A percentile compares a stretch with the other conserved stretches of the same genome.
These are phyloP conservation scores for Stercorarius parasiticus DNA, from an alignment of 2,113 vertebrate species.

Conservation along the genomic window DNA sequence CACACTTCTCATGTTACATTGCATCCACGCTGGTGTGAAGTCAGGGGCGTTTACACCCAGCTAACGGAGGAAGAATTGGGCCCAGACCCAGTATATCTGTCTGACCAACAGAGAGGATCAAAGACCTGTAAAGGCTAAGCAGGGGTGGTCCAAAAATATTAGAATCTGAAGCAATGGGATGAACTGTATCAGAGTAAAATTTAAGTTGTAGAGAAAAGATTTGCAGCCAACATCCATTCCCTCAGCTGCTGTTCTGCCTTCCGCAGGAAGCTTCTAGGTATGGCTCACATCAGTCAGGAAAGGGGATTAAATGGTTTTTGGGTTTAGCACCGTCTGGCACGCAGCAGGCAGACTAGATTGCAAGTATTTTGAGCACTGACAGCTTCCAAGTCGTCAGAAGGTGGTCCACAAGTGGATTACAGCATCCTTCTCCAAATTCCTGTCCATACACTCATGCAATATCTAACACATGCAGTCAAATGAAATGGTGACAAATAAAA, in stretches of 20 bases:
- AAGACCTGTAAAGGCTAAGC: constrained; percentile 11
- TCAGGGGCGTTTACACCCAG: neutral
- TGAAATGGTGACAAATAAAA: constrained; percentile 34
- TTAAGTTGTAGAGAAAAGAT: neutral
- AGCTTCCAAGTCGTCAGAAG: constrained; percentile 16
- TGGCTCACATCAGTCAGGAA: constrained; percentile 7
- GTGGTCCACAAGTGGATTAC: neutral
- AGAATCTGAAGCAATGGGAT: constrained; percentile 7
- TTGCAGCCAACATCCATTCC: neutral
- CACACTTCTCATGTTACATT: constrained; percentile 43
- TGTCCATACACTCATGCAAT: neutral
- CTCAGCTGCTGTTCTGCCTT: neutral
- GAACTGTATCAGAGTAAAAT: constrained; percentile 3
- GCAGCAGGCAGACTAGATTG: neutral
- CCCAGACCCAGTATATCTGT: constrained; percentile 4
- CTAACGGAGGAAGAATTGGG: neutral
- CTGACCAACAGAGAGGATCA: constrained; percentile 31
- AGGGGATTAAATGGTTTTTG: neutral
- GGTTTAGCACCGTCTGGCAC: neutral
- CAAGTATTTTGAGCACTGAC: neutral
- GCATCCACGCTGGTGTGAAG: constrained; percentile 30
- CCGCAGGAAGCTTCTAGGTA: neutral
- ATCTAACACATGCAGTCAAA: constrained; percentile 35
- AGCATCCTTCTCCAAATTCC: constrained; percentile 31
- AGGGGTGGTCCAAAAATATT: constrained; percentile 7